phyloP scores from a whole-genome alignment of 2,797 vertebrate species.

The Schizopygopsis pylzovi region DNA sequence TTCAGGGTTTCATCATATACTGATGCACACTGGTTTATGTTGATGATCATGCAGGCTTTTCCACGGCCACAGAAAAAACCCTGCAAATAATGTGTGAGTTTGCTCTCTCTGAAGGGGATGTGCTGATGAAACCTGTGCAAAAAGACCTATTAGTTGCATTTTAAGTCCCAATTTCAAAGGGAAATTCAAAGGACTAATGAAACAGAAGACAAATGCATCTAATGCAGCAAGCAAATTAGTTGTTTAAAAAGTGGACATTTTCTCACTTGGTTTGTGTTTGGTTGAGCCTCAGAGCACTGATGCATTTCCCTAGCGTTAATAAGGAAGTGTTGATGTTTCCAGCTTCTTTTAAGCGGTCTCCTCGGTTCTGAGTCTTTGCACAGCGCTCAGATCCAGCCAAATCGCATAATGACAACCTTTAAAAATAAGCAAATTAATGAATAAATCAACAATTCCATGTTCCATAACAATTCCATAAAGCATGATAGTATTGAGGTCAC shows the following conservation, averaged over 20 bases:
- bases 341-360: constrained; percentile 89
- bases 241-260: background rate
- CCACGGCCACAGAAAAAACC: constrained; percentile 92
- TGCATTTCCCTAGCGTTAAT: constrained; percentile 90
- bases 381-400: constrained; percentile 93
- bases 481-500: constrained; percentile 59
- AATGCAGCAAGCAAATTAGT: background rate
- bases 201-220: background rate
- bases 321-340: constrained; percentile 94
- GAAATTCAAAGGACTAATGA: background rate
- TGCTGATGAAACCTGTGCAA: constrained; percentile 85
- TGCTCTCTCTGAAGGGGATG: constrained; percentile 94
- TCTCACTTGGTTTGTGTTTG: constrained; percentile 87
- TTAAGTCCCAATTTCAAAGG: background rate
- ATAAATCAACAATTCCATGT: constrained; percentile 3
- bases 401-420: constrained; percentile 85
- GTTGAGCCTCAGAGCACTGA: constrained; percentile 85
- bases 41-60: constrained; percentile 92
- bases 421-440: background rate
- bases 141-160: background rate
- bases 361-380: constrained; percentile 87
- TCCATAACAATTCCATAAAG: constrained; percentile 5
- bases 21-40: constrained; percentile 86
- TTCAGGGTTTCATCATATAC: constrained; percentile 91
- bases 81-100: constrained; percentile 95